These are phyloP conservation scores for Coecobrya sp. DNA, from an alignment of 2,888 invertebrate genomes.

Conservation along the genomic window DNA sequence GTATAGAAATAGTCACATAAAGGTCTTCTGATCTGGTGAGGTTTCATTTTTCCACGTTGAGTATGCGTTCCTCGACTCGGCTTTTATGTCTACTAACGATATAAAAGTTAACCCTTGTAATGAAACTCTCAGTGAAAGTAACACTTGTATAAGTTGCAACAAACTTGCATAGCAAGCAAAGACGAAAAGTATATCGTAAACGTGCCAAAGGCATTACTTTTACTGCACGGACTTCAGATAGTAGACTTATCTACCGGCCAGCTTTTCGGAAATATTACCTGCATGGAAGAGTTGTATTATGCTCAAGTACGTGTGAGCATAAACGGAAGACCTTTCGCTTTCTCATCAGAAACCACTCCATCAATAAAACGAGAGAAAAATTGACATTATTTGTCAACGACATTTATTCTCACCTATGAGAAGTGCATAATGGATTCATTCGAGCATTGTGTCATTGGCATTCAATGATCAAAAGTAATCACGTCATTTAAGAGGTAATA, in stretches of 20 bases:
- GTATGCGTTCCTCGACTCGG: neutral
- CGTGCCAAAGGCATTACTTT: neutral
- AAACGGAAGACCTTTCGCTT: neutral
- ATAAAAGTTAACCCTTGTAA: conserved; percentile 9
- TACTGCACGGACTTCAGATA: neutral
- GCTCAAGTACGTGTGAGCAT: neutral
- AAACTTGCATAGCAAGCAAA: neutral
- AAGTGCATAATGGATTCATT: neutral
- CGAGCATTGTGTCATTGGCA: neutral
- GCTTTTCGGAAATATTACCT: neutral
- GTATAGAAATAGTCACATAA: neutral
- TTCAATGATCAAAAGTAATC: neutral
- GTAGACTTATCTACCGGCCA: neutral
- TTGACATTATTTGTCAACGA: conserved; percentile 4
- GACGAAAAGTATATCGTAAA: neutral
- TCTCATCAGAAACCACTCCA: neutral
- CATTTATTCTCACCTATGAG: conserved; percentile 1
- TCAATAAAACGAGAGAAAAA: neutral
- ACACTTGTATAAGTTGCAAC: neutral
- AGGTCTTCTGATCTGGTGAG: conserved; percentile 21
- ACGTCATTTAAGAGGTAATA: neutral
- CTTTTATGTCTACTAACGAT: conserved; percentile 3
- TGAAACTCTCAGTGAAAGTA: conserved; percentile 1
- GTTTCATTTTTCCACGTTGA: conserved; percentile 18
- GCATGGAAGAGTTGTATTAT: too few species aligned